Evolutionary conservation across 1,140 invertebrate species (phyloP).

Genomic region (Apocrypta bakeri): DNA sequence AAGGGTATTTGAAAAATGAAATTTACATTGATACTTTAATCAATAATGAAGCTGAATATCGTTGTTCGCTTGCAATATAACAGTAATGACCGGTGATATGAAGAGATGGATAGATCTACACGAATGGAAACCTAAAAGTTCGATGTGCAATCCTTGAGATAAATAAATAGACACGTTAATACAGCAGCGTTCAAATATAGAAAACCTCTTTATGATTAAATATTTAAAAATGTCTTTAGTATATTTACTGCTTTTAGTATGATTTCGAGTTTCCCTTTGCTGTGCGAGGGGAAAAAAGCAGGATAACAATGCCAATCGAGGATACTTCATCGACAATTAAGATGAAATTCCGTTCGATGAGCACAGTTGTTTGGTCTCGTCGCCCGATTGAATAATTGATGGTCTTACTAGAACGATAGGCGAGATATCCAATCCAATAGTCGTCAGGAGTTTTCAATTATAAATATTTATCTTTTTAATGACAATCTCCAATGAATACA

Average conservation of each 20-base stretch:
- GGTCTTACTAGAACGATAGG: neutral
- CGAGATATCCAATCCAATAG: no score
- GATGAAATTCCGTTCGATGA: neutral
- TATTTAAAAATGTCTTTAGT: conserved; percentile 60
- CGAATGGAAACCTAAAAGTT: neutral
- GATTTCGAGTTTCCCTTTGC: neutral
- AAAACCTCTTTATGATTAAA: conserved; percentile 53
- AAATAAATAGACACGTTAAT: neutral
- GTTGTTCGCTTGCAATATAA: neutral
- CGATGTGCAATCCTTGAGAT: neutral
- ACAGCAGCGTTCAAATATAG: neutral
- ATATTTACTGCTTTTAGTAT: conserved; percentile 52
- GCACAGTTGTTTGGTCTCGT: neutral
- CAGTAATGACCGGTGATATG: neutral
- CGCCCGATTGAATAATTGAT: neutral
- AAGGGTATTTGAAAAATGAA: no score
- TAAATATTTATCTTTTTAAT: neutral
- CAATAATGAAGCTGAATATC: neutral
- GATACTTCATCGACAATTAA: neutral
- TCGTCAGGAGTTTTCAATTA: no score
- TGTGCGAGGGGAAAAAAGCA: neutral
- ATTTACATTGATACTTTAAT: neutral
- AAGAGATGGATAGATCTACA: neutral
- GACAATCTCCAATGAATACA: neutral
- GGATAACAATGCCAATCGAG: neutral